Percentiles rank a stretch among this genome's conserved stretches.
phyloP scores from a whole-genome alignment of 1,140 invertebrate species.

The Drosophila bocki region DNA sequence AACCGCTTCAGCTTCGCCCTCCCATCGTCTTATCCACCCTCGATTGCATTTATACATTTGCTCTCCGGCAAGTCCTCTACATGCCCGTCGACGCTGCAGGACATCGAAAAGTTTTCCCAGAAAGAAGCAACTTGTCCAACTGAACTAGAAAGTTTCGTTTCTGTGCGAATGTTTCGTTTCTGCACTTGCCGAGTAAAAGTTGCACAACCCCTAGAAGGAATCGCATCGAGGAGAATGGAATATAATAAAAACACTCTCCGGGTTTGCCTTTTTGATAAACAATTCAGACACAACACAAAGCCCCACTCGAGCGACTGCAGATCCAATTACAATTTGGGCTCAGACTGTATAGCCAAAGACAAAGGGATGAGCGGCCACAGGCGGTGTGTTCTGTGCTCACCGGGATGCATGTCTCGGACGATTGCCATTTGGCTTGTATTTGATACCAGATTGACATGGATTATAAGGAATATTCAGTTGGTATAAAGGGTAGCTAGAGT shows the following conservation, averaged over 20 bases:
- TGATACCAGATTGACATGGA: background rate
- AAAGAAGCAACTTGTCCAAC: conserved; percentile 49
- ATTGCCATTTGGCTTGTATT: background rate
- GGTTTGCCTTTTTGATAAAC: conserved; percentile 47
- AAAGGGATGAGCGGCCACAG: conserved; percentile 10
- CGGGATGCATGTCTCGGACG: background rate
- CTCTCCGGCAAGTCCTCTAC: conserved; percentile 24
- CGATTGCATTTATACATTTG: conserved; percentile 19
- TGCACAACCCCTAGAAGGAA: conserved; percentile 11
- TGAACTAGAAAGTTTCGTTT: conserved; percentile 31
- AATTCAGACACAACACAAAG: conserved; percentile 43
- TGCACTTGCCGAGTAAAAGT: conserved; percentile 34
- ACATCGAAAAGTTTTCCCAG: conserved; percentile 48
- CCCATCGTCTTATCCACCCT: conserved; percentile 11
- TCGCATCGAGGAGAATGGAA: conserved; percentile 26
- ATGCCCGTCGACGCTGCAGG: conserved; percentile 35
- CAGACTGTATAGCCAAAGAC: conserved; percentile 5
- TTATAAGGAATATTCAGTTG: background rate
- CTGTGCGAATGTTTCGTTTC: conserved; percentile 48
- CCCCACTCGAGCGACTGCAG: conserved; percentile 13
- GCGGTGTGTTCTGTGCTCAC: conserved; percentile 1
- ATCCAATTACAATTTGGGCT: conserved; percentile 33
- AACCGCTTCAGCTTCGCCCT: conserved; percentile 16
- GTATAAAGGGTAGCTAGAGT: too few relatives aligned
- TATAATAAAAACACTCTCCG: conserved; percentile 36